Percentiles rank a stretch among this genome's conserved stretches.
Evolutionary conservation across 2,113 vertebrate genomes (phyloP).

Genomic region (Steatornis caripensis): DNA sequence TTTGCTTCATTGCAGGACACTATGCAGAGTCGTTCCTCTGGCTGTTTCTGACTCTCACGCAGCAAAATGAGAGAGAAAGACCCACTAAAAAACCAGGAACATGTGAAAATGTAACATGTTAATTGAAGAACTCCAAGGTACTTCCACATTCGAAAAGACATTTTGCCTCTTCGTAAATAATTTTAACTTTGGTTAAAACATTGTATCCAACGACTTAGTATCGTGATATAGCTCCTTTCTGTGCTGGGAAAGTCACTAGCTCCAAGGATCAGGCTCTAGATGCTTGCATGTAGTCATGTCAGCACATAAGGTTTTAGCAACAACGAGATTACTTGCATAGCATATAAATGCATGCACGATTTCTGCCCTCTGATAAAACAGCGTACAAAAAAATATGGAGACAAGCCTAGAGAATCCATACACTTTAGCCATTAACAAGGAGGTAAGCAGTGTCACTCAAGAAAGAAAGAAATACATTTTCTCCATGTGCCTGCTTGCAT

Average conservation of each 20-base stretch:
- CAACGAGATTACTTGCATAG: background rate
- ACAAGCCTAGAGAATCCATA: background rate
- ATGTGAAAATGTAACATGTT: background rate
- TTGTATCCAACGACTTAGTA: accelerated
- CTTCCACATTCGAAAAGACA: background rate
- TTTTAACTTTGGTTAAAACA: too few relatives aligned
- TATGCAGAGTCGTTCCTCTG: background rate
- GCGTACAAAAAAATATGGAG: background rate
- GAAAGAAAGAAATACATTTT: too few relatives aligned
- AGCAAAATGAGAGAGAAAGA: background rate
- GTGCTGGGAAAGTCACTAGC: background rate
- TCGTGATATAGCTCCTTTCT: background rate
- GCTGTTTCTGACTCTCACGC: background rate
- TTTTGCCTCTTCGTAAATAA: background rate
- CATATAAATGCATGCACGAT: background rate
- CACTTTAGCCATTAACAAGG: background rate
- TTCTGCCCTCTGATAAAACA: background rate
- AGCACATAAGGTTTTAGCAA: background rate
- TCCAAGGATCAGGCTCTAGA: background rate
- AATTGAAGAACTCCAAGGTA: background rate
- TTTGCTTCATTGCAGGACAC: background rate
- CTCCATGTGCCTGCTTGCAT: background rate
- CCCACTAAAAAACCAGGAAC: background rate
- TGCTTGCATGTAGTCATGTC: background rate
- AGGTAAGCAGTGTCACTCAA: background rate